A percentile compares a stretch with the other conserved stretches of the same genome.
phyloP scores from a whole-genome alignment of 35 echinoderm and acorn worm species.

The Acanthaster planci region DNA sequence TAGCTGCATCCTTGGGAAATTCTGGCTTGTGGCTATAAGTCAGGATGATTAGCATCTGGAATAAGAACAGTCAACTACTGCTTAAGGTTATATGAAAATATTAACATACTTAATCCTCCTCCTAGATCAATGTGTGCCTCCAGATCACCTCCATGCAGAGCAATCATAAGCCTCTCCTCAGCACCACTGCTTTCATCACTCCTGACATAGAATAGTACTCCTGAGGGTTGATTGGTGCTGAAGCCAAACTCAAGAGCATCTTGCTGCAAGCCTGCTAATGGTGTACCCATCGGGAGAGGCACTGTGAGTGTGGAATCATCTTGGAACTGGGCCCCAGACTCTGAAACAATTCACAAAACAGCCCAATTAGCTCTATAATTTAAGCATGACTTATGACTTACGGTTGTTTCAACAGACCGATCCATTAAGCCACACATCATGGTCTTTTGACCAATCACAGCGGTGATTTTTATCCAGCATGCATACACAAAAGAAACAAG shows the following conservation, averaged over 20 bases:
- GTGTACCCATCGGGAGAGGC: slow-evolving; percentile 1
- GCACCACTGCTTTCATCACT: slow-evolving; percentile 12
- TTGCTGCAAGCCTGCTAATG: not conserved
- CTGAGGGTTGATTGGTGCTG: slow-evolving; percentile 42
- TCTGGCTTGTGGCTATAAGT: no score
- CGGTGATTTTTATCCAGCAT: no score
- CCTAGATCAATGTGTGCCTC: slow-evolving; percentile 53
- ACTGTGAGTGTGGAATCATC: slow-evolving; percentile 7
- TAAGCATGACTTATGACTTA: not conserved
- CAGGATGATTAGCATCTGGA: no score
- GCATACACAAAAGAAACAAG: no score
- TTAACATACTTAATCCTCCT: slow-evolving; percentile 46
- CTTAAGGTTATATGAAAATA: no score
- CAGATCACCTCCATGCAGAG: slow-evolving; percentile 35
- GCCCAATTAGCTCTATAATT: no score
- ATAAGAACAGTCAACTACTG: no score
- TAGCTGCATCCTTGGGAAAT: no score
- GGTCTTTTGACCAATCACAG: no score
- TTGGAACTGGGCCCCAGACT: slow-evolving; percentile 48
- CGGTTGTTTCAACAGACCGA: no score
- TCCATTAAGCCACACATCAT: no score
- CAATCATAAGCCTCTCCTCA: slow-evolving; percentile 42
- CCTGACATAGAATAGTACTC: slow-evolving; percentile 49
- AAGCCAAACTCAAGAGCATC: slow-evolving; percentile 58
- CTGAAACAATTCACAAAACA: not conserved